Evolutionary conservation across 2,113 vertebrate genomes (phyloP), one percentile per base, ranked within the genome.

Genomic region (Pogonocichla stellata): DNA sequence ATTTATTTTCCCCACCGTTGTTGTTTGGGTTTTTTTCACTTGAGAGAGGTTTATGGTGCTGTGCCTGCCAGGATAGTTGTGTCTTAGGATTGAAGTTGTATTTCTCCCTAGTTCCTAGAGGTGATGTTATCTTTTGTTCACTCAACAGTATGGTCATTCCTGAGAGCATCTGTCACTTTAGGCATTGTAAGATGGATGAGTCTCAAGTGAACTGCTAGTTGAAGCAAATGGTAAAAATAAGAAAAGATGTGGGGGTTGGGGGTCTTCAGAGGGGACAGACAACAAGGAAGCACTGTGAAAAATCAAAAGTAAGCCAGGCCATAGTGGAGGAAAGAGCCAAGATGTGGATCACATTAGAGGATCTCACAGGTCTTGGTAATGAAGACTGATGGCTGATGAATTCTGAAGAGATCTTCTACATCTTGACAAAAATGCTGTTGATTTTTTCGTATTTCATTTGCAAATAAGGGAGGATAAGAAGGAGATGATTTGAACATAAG

Each of bases 141-240:
- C 96, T 98, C 97, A 94, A 96, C 98, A 97, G 97, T 98, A 97
- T 98, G 97, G 97, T 98, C 97, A 94, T 97, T 98, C 98, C 98
- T 98, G 98, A 98, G 98, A 99, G 98, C 99, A 99, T 99, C 99
- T 99, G 99, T 99, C 99, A 99, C 99, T 98, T 95, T 90, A 97
- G 98, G 98, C 98, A 97, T 96, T 98, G 97, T 98, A 98, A 99
- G 99, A 99, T 99, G 98, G 99, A 99, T 99, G 98, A 98, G 98
- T 98, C 99, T 99, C 98, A 93, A 98, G 98, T 98, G 98, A 98
- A 98, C 98, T 98, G 98, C 98, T 98, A 97, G 98, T 98, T 97
- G 98, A 98, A 99, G 98, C 99, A 99, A 99, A 99, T 99, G 99
- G 99, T 98, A 98, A 98, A 98, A 98, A 98, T 98, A 98, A 98